phyloP scores from a whole-genome alignment of 2,797 vertebrate species.

The Rhincodon typus region DNA sequence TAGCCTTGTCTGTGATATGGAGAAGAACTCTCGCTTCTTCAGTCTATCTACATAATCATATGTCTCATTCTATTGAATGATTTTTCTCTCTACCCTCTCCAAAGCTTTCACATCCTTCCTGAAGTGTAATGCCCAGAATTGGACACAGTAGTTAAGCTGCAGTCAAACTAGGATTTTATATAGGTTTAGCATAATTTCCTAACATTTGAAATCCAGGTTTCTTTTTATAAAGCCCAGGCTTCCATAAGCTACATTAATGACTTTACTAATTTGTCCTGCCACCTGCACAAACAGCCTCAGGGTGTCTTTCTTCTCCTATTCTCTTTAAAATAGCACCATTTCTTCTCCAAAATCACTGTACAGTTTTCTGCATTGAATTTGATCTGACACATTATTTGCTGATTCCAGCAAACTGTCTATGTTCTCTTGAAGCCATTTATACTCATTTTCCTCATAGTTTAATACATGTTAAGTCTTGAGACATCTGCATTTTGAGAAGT shows the following conservation, averaged over 20 bases:
- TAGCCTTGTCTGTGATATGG: background rate
- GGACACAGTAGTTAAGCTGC: background rate
- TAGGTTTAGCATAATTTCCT: background rate
- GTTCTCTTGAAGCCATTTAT: background rate
- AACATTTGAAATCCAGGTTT: background rate
- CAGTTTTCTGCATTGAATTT: background rate
- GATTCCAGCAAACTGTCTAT: background rate
- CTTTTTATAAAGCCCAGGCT: background rate
- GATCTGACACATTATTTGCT: background rate
- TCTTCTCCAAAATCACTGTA: background rate
- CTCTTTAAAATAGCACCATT: background rate
- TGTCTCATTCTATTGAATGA: background rate
- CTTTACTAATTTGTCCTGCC: background rate
- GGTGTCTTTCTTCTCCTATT: background rate
- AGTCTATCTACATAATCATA: background rate
- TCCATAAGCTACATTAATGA: background rate
- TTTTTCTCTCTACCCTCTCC: background rate
- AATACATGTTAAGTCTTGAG: no score
- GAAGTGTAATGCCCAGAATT: background rate
- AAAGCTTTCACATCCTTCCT: background rate
- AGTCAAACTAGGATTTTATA: background rate
- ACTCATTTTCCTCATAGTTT: background rate
- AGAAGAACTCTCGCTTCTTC: background rate
- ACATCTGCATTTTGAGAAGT: no score
- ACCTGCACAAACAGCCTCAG: no score